Percentiles rank a stretch among this genome's conserved stretches.
Conservation (phyloP, 2,113 vertebrate genomes). For the Eretmochelys imbricata region DNA sequence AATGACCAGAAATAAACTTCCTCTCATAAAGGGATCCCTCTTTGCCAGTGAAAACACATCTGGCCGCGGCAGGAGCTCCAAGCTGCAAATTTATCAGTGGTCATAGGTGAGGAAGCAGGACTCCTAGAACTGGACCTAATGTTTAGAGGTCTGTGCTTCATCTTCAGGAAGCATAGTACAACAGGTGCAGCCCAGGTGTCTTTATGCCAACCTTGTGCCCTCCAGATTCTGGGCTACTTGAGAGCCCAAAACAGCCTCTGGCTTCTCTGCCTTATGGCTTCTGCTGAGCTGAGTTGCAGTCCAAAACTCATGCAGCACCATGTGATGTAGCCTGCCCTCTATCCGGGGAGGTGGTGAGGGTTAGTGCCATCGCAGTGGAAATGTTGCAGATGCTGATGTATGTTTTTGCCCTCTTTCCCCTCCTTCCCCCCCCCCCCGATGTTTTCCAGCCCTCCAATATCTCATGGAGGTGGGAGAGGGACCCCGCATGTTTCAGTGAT, state of each 20-base stretch:
- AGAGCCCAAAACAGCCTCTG: neutral
- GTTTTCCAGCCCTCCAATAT: neutral
- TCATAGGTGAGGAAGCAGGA: neutral
- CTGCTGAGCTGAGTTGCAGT: neutral
- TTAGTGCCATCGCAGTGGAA: neutral
- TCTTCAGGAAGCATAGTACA: neutral
- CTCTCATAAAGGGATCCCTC: neutral
- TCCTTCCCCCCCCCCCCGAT: neutral
- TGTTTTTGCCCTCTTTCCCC: neutral
- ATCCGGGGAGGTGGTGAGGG: neutral
- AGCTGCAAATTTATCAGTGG: neutral
- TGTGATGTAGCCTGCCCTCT: neutral
- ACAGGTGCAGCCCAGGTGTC: neutral
- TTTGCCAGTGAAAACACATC: rapidly evolving
- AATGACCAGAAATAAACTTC: neutral
- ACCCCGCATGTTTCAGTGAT: neutral
- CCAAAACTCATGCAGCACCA: neutral
- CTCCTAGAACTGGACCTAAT: neutral
- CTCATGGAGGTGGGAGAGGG: neutral
- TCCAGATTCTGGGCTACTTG: neutral
- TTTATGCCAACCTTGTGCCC: neutral
- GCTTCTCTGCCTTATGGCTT: neutral
- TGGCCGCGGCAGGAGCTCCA: neutral
- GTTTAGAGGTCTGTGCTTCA: neutral
- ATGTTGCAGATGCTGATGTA: neutral